These are phyloP conservation scores for Brevimyrus niger DNA, from an alignment of 2,113 vertebrate species.

Conservation along the genomic window DNA sequence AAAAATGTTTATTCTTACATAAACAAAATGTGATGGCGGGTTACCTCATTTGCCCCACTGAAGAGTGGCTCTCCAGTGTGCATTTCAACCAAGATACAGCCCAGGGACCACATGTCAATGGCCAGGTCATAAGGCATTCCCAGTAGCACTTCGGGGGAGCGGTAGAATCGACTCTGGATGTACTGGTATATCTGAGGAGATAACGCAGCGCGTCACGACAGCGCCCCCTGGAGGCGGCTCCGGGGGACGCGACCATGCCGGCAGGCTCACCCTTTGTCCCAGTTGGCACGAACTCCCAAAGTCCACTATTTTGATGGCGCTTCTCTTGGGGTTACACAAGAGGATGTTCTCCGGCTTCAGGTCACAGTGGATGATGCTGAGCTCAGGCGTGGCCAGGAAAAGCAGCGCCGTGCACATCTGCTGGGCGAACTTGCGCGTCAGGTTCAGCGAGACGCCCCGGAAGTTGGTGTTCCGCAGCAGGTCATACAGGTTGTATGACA, in stretches of 20 bases:
- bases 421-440: constrained; percentile 96
- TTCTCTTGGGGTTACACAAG: constrained; percentile 96
- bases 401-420: constrained; percentile 98
- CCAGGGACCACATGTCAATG: constrained; percentile 98
- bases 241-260: constrained; percentile 21
- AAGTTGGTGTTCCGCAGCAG: constrained; percentile 97
- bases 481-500: constrained; percentile 97
- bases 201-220: not conserved
- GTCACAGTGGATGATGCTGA: constrained; percentile 99
- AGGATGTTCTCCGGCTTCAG: constrained; percentile 99
- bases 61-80: constrained; percentile 98
- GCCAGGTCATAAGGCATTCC: constrained; percentile 99
- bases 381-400: constrained; percentile 96
- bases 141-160: constrained; percentile 97
- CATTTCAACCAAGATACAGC: constrained; percentile 98
- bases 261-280: constrained; percentile 79
- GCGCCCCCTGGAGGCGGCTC: not conserved
- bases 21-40: not conserved
- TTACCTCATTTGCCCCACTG: constrained; percentile 96
- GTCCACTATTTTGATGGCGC: constrained; percentile 98
- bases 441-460: constrained; percentile 93
- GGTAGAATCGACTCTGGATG: constrained; percentile 99
- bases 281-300: constrained; percentile 97
- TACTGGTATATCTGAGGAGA: constrained; percentile 93
- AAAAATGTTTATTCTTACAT: not conserved